phyloP scores from a whole-genome alignment of 2,113 vertebrate species.

The Albula goreensis region DNA sequence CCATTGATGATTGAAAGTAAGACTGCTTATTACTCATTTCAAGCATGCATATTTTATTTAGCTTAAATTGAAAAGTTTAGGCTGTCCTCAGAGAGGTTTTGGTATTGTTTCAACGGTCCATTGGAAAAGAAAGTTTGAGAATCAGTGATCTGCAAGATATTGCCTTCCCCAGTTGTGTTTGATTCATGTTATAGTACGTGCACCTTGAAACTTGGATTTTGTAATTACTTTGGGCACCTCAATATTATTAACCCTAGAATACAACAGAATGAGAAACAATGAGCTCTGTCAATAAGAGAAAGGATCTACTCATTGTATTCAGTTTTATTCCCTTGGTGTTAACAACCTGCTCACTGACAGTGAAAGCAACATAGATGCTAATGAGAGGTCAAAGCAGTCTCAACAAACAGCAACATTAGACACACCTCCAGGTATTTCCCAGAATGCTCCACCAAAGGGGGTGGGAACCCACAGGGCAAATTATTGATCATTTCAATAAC shows the following conservation, averaged over 20 bases:
- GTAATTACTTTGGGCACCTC: conserved; percentile 19
- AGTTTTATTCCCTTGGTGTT: background rate
- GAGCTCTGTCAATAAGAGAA: background rate
- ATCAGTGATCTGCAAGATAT: background rate
- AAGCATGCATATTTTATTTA: no score
- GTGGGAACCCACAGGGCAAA: background rate
- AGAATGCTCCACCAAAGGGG: background rate
- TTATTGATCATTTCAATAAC: background rate
- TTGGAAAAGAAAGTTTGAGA: background rate
- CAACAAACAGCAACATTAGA: background rate
- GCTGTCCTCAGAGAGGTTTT: no score
- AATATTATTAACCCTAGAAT: background rate
- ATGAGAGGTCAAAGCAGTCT: background rate
- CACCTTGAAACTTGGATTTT: conserved; percentile 21
- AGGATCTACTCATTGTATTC: conserved; percentile 17
- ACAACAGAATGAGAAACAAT: conserved; percentile 6
- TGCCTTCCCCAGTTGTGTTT: conserved; percentile 21
- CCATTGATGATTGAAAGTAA: no score
- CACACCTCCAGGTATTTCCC: background rate
- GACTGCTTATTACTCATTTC: no score
- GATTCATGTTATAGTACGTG: background rate
- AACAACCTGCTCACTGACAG: background rate
- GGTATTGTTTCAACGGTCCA: background rate
- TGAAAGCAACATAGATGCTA: background rate
- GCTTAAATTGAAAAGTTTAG: no score